Evolutionary conservation across 2,113 vertebrate species (phyloP).

Genomic region (Sula dactylatra): DNA sequence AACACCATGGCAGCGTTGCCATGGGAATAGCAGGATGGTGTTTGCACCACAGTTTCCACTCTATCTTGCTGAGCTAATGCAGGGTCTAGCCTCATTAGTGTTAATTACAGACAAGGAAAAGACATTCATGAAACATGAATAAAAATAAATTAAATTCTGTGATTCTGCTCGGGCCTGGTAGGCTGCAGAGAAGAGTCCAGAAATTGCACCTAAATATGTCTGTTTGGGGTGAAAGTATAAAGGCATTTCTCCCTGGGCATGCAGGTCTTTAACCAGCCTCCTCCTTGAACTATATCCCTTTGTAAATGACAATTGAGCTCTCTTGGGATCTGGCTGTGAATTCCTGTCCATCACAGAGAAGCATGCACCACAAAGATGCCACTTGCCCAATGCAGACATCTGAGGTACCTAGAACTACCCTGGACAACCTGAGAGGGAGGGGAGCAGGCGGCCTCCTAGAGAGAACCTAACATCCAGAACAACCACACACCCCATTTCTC

Average conservation of each 20-base stretch:
- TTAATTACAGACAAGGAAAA: background rate
- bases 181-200: background rate
- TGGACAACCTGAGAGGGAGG: background rate
- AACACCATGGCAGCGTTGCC: background rate
- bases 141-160: background rate
- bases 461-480: background rate
- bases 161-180: background rate
- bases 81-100: background rate
- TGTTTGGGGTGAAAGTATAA: background rate
- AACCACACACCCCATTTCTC: background rate
- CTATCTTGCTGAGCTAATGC: background rate
- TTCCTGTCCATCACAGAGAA: background rate
- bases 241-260: background rate
- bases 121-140: background rate
- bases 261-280: background rate
- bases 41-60: background rate
- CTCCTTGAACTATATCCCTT: background rate
- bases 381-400: background rate
- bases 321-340: background rate
- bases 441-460: background rate
- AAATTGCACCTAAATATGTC: background rate
- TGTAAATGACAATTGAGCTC: background rate
- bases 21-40: background rate
- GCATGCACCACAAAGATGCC: background rate
- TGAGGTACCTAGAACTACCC: background rate